These are phyloP conservation scores for Hydrochoerus hydrochaeris DNA, from an alignment of 2,113 vertebrate species.

Conservation along the genomic window DNA sequence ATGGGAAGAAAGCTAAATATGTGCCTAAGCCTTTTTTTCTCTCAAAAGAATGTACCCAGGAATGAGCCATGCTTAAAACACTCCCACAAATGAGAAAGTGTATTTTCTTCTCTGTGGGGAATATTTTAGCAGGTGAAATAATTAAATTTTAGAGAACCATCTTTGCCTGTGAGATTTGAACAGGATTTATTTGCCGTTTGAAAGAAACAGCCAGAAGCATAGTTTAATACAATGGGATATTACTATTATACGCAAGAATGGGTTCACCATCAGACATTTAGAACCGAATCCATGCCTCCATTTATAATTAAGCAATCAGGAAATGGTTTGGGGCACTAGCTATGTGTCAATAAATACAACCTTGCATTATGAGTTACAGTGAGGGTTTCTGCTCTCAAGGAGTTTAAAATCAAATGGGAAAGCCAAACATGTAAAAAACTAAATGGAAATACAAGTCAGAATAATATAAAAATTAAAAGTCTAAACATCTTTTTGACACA, in stretches of 20 bases:
- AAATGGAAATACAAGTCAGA: conserved; percentile 53
- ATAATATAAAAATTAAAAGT: conserved; percentile 41
- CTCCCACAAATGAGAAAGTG: neutral
- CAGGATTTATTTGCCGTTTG: conserved; percentile 29
- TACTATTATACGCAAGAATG: neutral
- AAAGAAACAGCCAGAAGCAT: conserved; percentile 50
- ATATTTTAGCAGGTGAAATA: conserved; percentile 51
- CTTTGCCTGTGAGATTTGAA: conserved; percentile 35
- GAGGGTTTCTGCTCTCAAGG: neutral
- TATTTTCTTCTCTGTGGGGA: neutral
- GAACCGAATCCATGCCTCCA: neutral
- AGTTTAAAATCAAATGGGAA: conserved; percentile 33
- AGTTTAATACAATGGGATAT: conserved; percentile 36
- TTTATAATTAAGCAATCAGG: conserved; percentile 59
- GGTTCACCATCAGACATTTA: neutral
- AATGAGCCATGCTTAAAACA: neutral
- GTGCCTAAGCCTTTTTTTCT: neutral
- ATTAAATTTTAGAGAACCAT: conserved; percentile 26
- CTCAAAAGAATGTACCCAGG: neutral
- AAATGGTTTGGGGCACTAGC: neutral
- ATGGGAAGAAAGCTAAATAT: neutral
- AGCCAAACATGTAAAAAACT: neutral
- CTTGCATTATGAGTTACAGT: conserved; percentile 16
- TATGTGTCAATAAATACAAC: conserved; percentile 22
- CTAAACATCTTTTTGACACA: conserved; percentile 4